Evolutionary conservation across 1,140 invertebrate species (phyloP).

Genomic region (Pseudachorutes palmiensis): DNA sequence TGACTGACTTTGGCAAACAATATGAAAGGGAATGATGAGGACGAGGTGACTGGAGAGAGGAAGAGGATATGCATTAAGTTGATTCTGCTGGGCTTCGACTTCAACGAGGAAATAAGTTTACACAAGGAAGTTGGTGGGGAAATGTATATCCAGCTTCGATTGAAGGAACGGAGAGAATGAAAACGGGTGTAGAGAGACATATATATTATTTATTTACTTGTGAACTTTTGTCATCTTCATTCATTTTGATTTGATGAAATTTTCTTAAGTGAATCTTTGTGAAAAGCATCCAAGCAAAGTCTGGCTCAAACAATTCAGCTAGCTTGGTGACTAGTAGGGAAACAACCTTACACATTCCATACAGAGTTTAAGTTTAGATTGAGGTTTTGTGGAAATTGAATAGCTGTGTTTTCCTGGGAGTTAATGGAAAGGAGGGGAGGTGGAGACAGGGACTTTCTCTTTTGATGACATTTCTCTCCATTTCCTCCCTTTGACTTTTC

Average conservation of each 20-base stretch:
- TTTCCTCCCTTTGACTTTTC: not conserved
- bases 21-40: not conserved
- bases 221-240: constrained; percentile 7
- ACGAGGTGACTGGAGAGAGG: constrained; percentile 14
- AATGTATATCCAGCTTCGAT: not conserved
- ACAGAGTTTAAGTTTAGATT: too few species aligned
- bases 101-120: constrained; percentile 15
- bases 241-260: constrained; percentile 2
- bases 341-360: too few species aligned
- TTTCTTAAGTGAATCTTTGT: constrained; percentile 11
- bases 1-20: constrained; percentile 9
- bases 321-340: too few species aligned
- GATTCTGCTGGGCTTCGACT: not conserved
- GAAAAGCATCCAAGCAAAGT: too few species aligned
- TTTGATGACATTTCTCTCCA: not conserved
- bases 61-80: constrained; percentile 40
- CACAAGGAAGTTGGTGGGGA: constrained; percentile 8
- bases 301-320: too few species aligned
- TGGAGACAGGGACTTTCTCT: not conserved
- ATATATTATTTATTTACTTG: constrained; percentile 8
- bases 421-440: not conserved
- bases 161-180: not conserved
- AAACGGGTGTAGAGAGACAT: too few species aligned
- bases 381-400: not conserved
- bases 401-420: not conserved